phyloP scores from a whole-genome alignment of 2,888 invertebrate genomes.

The Andrena praecox region DNA sequence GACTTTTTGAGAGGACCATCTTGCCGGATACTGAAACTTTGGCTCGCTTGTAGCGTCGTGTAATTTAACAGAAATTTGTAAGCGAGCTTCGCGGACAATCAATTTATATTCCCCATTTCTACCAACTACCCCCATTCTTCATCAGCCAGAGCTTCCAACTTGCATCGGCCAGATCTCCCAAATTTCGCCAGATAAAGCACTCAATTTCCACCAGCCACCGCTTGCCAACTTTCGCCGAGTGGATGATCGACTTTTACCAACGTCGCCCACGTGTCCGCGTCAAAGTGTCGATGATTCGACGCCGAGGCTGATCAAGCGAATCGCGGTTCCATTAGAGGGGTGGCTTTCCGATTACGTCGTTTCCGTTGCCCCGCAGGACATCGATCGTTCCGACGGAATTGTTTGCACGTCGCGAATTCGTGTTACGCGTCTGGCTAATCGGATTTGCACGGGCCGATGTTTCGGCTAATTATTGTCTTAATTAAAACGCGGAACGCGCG shows the following conservation, averaged over 20 bases:
- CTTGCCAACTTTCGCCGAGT: neutral
- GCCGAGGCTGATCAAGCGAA: neutral
- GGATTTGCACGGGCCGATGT: constrained; percentile 61
- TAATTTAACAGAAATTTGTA: no score
- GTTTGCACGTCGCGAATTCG: constrained; percentile 49
- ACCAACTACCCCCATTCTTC: neutral
- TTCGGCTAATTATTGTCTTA: constrained; percentile 73
- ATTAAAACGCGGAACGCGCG: constrained; percentile 70
- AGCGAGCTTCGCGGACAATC: no score
- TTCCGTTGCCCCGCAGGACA: constrained; percentile 33
- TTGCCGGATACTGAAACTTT: neutral
- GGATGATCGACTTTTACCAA: neutral
- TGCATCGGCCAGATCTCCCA: neutral
- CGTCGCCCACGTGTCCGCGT: neutral
- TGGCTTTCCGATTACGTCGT: constrained; percentile 18
- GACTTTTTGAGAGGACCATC: neutral
- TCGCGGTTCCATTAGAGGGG: neutral
- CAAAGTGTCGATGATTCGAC: neutral
- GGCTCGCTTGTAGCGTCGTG: neutral
- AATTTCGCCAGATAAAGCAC: neutral
- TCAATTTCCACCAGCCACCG: neutral
- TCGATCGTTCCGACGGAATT: constrained; percentile 45
- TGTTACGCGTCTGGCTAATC: constrained; percentile 58
- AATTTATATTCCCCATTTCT: no score
- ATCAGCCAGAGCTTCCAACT: neutral